Evolutionary conservation across 2,888 invertebrate genomes (phyloP).

Genomic region (Chaetogeoica ovagalla): DNA sequence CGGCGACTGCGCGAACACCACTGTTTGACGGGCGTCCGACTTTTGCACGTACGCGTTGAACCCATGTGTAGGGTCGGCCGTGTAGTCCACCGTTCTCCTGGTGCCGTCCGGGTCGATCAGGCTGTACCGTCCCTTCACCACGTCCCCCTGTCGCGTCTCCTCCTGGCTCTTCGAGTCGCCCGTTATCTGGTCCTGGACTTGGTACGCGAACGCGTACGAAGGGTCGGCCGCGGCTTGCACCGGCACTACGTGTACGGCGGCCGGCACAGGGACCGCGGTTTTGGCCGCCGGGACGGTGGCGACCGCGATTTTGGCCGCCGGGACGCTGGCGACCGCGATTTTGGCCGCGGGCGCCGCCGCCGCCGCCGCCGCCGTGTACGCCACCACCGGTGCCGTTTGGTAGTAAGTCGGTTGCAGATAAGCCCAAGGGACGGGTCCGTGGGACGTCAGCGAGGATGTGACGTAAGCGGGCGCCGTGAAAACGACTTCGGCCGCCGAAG

Average conservation of each 20-base stretch:
- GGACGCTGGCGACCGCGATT: constrained; percentile 52
- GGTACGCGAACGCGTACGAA: constrained; percentile 57
- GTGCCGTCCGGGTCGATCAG: constrained; percentile 57
- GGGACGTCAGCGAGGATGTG: constrained; percentile 16
- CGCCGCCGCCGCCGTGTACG: constrained; percentile 29
- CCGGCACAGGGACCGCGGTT: constrained; percentile 59
- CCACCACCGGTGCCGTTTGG: constrained; percentile 12
- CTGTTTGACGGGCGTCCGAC: constrained; percentile 55
- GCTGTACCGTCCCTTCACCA: constrained; percentile 57
- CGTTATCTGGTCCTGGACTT: constrained; percentile 56
- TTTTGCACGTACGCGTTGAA: constrained; percentile 57
- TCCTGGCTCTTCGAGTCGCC: constrained; percentile 57
- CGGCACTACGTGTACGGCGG: constrained; percentile 57
- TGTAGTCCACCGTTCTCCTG: constrained; percentile 57
- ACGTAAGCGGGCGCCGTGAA: constrained; percentile 57
- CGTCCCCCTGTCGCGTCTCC: constrained; percentile 56
- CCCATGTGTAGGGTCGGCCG: constrained; percentile 57
- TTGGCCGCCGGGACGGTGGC: constrained; percentile 43
- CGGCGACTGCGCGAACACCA: constrained; percentile 54
- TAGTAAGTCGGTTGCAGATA: constrained; percentile 27
- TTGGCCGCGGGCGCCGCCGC: constrained; percentile 31
- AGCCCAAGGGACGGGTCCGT: constrained; percentile 43
- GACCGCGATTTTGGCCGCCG: constrained; percentile 38
- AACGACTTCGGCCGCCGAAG: constrained; percentile 60
- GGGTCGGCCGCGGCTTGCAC: constrained; percentile 56